Conservation (phyloP, 2,113 vertebrate genomes). For the Phrynocephalus versicolor region DNA sequence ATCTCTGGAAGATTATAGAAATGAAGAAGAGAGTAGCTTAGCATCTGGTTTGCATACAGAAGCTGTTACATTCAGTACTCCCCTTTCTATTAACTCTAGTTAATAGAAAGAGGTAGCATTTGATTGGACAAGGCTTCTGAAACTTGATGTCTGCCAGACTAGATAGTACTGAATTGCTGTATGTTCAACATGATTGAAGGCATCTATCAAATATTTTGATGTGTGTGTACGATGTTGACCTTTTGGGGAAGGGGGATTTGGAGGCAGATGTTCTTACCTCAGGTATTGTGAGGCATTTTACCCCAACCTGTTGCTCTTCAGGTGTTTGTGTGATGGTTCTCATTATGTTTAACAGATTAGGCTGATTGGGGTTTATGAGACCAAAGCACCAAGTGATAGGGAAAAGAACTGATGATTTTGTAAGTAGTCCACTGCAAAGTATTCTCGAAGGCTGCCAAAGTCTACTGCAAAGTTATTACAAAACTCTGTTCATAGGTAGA, state of each 20-base stretch:
- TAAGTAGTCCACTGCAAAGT: too few relatives aligned
- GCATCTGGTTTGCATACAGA: not conserved
- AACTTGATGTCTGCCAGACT: not conserved
- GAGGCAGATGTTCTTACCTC: not conserved
- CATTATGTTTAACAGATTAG: too few relatives aligned
- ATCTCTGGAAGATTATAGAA: not conserved
- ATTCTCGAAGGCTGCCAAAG: too few relatives aligned
- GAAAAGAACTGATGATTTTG: not conserved
- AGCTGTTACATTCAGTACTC: not conserved
- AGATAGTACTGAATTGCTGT: not conserved
- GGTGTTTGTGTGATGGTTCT: too few relatives aligned
- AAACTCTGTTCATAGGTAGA: constrained; percentile 14
- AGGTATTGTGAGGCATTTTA: too few relatives aligned
- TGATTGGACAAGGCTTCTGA: not conserved
- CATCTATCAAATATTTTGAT: not conserved
- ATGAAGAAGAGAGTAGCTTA: not conserved
- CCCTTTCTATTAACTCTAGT: too few relatives aligned
- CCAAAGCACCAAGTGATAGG: not conserved
- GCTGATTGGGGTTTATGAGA: not conserved
- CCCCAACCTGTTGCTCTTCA: too few relatives aligned
- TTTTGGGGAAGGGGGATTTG: not conserved
- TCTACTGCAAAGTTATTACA: constrained; percentile 12
- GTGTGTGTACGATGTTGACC: not conserved
- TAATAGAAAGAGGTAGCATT: not conserved
- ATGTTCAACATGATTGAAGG: not conserved